Conservation (phyloP, 2,797 vertebrate genomes). For the Garrulus glandarius region DNA sequence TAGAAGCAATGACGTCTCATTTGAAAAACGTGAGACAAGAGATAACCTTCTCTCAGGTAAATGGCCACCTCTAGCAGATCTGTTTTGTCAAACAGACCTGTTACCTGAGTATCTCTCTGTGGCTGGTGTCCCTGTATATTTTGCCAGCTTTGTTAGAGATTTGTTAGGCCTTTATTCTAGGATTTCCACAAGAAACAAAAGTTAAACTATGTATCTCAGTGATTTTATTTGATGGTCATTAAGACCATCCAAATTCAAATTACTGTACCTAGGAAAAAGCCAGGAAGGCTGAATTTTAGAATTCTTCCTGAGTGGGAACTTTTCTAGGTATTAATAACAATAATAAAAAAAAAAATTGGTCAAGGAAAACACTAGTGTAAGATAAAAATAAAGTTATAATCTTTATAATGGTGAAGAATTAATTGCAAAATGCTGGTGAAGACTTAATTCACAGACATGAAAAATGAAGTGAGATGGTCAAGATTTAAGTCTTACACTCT, state of each 20-base stretch:
- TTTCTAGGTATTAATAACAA: not conserved
- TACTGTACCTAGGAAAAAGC: not conserved
- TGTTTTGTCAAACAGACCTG: no score
- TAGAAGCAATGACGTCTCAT: conserved; percentile 73
- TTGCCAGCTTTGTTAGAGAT: not conserved
- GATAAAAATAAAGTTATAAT: not conserved
- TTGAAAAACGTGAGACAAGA: conserved; percentile 84
- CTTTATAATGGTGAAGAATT: not conserved
- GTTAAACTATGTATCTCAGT: not conserved
- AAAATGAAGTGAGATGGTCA: not conserved
- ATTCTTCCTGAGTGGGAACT: not conserved
- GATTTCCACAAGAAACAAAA: not conserved
- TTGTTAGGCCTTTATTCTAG: not conserved
- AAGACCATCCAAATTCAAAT: not conserved
- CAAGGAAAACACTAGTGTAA: not conserved
- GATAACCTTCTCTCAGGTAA: conserved; percentile 84
- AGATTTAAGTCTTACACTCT: not conserved
- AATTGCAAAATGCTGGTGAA: not conserved
- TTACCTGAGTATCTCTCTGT: not conserved
- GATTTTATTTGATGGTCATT: not conserved
- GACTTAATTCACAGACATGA: not conserved
- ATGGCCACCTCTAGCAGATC: not conserved
- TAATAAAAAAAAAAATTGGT: not conserved
- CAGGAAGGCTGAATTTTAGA: not conserved
- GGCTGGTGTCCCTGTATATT: fast-evolving